Evolutionary conservation across 30 jellyfish, hydroid and myxozoan species (phyloP), one percentile per base, ranked within the genome.

Genomic region (Cassiopea xamachana): DNA sequence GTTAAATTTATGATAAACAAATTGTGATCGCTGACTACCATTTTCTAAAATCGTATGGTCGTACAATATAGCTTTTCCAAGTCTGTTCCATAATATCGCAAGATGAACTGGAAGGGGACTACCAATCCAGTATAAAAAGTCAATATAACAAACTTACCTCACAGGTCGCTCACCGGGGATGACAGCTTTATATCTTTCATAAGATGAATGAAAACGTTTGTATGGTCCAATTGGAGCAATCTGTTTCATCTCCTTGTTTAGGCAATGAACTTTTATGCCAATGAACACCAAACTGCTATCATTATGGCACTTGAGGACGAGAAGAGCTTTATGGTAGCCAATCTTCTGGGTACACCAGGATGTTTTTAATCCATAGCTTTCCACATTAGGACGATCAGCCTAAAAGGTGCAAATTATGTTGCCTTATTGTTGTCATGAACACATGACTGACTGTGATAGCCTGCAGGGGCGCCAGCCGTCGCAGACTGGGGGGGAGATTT

Each of bases 151-250:
- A 55, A 55, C 84, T 46, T 43, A 75, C 84, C 68, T 75, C 16
- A 0, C 4, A 14, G 84, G 84, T 75, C 19, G 46, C 16, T 12
- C 84, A 14, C 84, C 84, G 9, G 13, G 84, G 39, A 75, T 59
- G 67, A 75, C 46, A 1, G 44, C 8, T 46, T 4, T 47, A 0
- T 18, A 10, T 39, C 39, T 18, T 13, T 1, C 84, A 46, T 27
- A 14, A 10, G 69, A 18, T 15, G 14, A 12, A 10, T 14, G 70
- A 13, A 45, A 44, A 39, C 70, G 68, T 10, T 75, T 43, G 84
- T 75, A 75, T 8, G 84, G 84, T 46, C 69, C 84, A 46, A 69
- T 75, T 6, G 84, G 84, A 14, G 8, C 47, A 13, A 75, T 75
- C 13, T 46, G 19, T 46, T 75, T 59, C 84, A 75, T 75, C 15